These are phyloP conservation scores for Poeciliopsis infans DNA, from an alignment of 2,797 vertebrate species.

Conservation along the genomic window DNA sequence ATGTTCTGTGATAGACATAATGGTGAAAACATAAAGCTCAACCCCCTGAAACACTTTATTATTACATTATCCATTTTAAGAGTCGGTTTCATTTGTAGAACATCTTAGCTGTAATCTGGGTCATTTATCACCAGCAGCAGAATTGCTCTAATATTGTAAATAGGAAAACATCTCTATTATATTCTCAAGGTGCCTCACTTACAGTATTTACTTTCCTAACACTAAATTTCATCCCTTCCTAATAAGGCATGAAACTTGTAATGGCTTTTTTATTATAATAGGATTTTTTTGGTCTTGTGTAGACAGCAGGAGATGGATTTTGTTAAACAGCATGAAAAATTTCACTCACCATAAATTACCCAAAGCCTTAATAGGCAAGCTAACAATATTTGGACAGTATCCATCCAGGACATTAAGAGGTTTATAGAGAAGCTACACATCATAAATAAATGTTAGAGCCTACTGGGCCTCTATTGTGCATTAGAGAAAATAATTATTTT, in stretches of 20 bases:
- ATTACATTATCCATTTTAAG: not conserved
- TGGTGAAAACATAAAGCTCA: not conserved
- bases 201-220: conserved; percentile 34
- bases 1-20: conserved; percentile 1
- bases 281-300: conserved; percentile 17
- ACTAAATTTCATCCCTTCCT: conserved; percentile 22
- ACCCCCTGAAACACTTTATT: conserved; percentile 1
- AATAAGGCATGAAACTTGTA: conserved; percentile 24
- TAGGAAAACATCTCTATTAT: not conserved
- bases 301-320: conserved; percentile 29
- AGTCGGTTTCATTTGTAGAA: not conserved
- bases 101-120: not conserved
- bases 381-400: conserved; percentile 32
- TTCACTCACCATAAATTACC: conserved; percentile 37
- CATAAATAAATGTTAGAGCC: conserved; percentile 36
- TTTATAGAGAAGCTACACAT: conserved; percentile 23
- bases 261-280: conserved; percentile 16
- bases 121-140: not conserved
- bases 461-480: conserved; percentile 30
- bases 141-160: not conserved
- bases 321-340: conserved; percentile 30
- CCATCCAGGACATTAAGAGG: conserved; percentile 25
- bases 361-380: conserved; percentile 22
- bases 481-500: conserved; percentile 18
- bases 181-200: conserved; percentile 13